Base-by-base conservation (phyloP, 92 coral and sea anemone genomes). In the Heliopora coerulea region DNA sequence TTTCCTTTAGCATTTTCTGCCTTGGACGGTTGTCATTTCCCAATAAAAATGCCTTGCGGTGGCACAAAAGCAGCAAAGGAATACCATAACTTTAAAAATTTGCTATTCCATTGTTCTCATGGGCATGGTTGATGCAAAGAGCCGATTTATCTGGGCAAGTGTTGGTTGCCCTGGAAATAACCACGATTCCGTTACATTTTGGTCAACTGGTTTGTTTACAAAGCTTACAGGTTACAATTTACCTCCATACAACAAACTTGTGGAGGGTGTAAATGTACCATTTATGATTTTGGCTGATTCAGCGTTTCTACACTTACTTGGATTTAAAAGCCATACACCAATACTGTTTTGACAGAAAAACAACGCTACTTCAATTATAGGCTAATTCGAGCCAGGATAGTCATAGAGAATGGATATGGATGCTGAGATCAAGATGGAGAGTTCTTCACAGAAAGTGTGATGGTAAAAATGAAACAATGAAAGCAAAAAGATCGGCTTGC, bases 41-140 rank as follows among this genome's bases (percentile, higher is more conserved):
- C 78, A 31, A 79, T 84, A 46, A 73, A 79, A 65, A 61, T 46
- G 41, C 84, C 81, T 66, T 28, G 65, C 37, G 84, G 88, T 57
- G 81, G 81, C 20, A 65, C 79, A 54, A 48, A 78, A 48, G 73
- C 84, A 26, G 69, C 80, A 33, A 84, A 84, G 59, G 88, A 84
- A 46, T 84, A 72, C 72, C 81, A 84, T 26, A 84, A 84, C 54
- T 84, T 79, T 40, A 84, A 73, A 39, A 84, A 84, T 39, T 73
- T 84, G n/a, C 40, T 79, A 79, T 65, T 78, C 73, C 13, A 68
- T 79, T 50, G 81, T 84, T 10, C 61, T 84, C 28, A 84, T 84
- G 84, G 88, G 57, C 12, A 84, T 79, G 81, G 82, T 84, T 12
- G 84, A 79, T 65, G 73, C 84, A 15, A 79, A 84, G 23, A 62